Evolutionary conservation across 1,140 invertebrate genomes (phyloP).

Genomic region (Sinella curviseta): DNA sequence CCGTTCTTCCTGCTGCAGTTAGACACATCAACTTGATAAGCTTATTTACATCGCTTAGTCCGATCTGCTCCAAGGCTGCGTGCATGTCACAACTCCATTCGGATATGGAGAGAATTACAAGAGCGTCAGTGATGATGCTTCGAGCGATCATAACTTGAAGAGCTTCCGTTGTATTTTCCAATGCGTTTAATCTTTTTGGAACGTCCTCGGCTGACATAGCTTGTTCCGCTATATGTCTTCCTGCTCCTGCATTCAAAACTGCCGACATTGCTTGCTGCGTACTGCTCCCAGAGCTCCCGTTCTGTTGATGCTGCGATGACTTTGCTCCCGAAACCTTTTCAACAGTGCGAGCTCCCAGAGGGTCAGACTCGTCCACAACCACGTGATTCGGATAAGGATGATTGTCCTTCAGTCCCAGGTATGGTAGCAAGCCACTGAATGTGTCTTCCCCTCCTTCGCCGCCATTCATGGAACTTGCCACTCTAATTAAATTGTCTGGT

Average conservation of each 20-base stretch:
- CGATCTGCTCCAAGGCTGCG: conserved; percentile 61
- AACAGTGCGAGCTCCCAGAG: conserved; percentile 59
- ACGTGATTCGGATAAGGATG: conserved; percentile 58
- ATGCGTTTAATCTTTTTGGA: conserved; percentile 58
- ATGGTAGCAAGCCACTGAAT: conserved; percentile 43
- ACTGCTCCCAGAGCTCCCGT: background rate
- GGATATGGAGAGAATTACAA: conserved; percentile 62
- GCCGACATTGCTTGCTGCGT: background rate
- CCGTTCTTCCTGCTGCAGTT: conserved; percentile 61
- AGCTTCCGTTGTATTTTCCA: conserved; percentile 59
- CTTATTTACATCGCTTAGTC: conserved; percentile 63
- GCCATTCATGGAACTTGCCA: background rate
- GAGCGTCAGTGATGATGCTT: conserved; percentile 60
- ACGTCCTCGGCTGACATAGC: conserved; percentile 56
- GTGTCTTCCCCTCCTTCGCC: conserved; percentile 12
- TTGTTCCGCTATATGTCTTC: conserved; percentile 59
- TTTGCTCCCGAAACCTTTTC: conserved; percentile 42
- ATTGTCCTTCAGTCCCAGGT: conserved; percentile 55
- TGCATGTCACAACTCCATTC: conserved; percentile 59
- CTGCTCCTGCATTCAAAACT: background rate
- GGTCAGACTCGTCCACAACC: conserved; percentile 59
- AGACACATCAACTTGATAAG: conserved; percentile 67
- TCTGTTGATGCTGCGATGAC: background rate
- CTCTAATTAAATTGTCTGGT: background rate
- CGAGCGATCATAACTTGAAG: conserved; percentile 62